Conservation (phyloP, 2,113 vertebrate genomes). For the Clupea harengus region DNA sequence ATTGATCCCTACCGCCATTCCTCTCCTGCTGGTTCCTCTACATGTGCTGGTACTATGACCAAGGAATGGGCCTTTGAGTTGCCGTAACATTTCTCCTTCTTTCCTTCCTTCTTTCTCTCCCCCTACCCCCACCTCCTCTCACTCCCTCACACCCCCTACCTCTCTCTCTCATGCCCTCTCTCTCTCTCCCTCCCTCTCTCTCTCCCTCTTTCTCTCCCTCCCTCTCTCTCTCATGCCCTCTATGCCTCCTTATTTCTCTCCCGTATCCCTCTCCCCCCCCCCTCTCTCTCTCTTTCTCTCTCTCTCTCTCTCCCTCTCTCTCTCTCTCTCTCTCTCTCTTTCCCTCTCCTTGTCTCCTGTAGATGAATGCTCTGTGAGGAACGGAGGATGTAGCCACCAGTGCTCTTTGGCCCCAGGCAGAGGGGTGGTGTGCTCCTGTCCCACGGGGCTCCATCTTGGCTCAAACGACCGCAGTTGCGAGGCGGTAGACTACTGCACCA, state of each 20-base stretch:
- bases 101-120: not conserved
- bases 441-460: slow-evolving; percentile 72
- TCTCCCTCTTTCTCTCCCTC: too few species aligned
- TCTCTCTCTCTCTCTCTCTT: not conserved
- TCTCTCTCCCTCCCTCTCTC: too few species aligned
- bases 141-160: too few species aligned
- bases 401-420: slow-evolving; percentile 81
- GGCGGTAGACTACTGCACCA: slow-evolving; percentile 77
- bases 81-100: not conserved
- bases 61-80: not conserved
- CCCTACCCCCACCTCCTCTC: not conserved
- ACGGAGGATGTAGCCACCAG: slow-evolving; percentile 83
- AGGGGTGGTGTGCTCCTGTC: slow-evolving; percentile 81
- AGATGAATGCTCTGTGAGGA: slow-evolving; percentile 81
- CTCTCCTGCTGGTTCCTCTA: not conserved
- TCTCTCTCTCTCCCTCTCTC: too few species aligned
- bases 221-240: not conserved
- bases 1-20: not conserved
- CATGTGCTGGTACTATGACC: not conserved
- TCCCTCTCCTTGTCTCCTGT: not conserved
- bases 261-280: not conserved
- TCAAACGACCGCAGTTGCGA: slow-evolving; percentile 80
- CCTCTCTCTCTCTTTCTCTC: too few species aligned
- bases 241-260: too few species aligned
- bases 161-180: too few species aligned